Percentiles rank a stretch among this genome's conserved stretches.
Conservation (phyloP, 2,888 invertebrate genomes). For the Acleris literana region DNA sequence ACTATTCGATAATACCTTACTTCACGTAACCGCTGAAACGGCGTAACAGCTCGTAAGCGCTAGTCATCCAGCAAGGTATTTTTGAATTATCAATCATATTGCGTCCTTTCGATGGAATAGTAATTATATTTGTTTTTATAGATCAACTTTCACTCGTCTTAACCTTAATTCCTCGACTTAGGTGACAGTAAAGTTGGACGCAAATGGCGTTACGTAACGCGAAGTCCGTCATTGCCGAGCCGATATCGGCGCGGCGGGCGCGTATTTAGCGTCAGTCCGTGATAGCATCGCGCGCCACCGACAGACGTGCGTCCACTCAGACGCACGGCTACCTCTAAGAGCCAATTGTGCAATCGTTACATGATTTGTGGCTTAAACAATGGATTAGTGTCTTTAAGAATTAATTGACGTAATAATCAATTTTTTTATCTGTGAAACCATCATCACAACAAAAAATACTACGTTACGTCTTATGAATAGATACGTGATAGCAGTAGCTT, state of each 20-base stretch:
- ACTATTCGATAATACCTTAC: constrained; percentile 69
- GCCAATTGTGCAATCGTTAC: constrained; percentile 64
- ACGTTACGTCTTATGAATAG: not conserved
- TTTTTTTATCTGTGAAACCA: not conserved
- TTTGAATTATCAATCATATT: constrained; percentile 33
- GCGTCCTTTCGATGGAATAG: constrained; percentile 34
- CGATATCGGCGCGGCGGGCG: constrained; percentile 74
- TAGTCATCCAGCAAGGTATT: constrained; percentile 30
- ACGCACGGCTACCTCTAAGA: constrained; percentile 67
- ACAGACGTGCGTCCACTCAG: constrained; percentile 55
- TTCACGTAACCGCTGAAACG: constrained; percentile 68
- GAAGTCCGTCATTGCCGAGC: constrained; percentile 74
- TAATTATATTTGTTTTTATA: constrained; percentile 41
- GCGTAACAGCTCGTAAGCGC: constrained; percentile 48
- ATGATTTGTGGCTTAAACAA: constrained; percentile 47
- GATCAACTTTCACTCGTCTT: constrained; percentile 53
- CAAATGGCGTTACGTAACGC: constrained; percentile 73
- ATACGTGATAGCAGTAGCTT: not conserved
- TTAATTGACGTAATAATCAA: constrained; percentile 24
- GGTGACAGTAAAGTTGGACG: constrained; percentile 66
- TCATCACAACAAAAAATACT: not conserved
- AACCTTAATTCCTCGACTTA: constrained; percentile 53
- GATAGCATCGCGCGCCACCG: constrained; percentile 71
- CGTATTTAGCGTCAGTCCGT: constrained; percentile 81
- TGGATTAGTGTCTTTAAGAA: constrained; percentile 38